phyloP scores from a whole-genome alignment of 2,797 vertebrate genomes.

The Pelochelys cantorii region DNA sequence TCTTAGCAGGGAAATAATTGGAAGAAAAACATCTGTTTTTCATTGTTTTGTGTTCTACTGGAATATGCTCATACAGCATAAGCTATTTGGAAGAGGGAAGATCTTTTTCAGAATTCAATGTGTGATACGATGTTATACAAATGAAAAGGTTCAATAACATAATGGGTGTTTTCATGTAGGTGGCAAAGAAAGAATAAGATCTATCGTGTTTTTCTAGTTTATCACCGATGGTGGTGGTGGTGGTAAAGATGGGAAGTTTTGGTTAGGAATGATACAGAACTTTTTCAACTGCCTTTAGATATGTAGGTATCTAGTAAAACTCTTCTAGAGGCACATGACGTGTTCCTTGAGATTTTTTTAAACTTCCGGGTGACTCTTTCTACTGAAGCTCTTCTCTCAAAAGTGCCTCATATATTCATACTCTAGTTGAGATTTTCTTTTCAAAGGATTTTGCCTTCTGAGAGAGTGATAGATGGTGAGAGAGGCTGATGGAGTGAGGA shows the following conservation, averaged over 20 bases:
- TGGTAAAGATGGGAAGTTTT: neutral
- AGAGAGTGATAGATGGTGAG: neutral
- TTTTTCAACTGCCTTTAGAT: neutral
- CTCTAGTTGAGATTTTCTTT: neutral
- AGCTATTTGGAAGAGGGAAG: neutral
- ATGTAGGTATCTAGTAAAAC: neutral
- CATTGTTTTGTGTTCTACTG: neutral
- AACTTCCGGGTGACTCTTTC: fast-evolving
- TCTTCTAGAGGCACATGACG: neutral
- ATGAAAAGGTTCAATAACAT: fast-evolving
- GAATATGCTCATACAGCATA: neutral
- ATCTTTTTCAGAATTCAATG: neutral
- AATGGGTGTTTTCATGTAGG: fast-evolving
- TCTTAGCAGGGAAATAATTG: neutral
- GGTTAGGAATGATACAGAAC: fast-evolving
- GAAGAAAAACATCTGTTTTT: fast-evolving
- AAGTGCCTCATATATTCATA: neutral
- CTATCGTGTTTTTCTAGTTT: neutral
- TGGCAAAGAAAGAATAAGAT: neutral
- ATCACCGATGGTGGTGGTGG: neutral
- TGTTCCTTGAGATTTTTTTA: neutral
- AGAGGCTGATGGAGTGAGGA: neutral
- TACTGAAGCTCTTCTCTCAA: neutral
- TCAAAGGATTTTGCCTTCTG: neutral
- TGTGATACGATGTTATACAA: neutral